Percentiles rank a stretch among this genome's conserved stretches.
These are phyloP conservation scores for Drosophila melanogaster DNA, from an alignment of 1,140 invertebrate species.

Conservation along the genomic window Release_6_plus_ISO1_MT NT_037436.4:16780001-16780500, in stretches of 20 bases:
- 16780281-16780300: slow-evolving; percentile 29
- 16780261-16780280: not conserved
- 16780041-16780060: slow-evolving; percentile 25
- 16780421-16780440: slow-evolving; percentile 32
- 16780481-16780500: slow-evolving; percentile 65
- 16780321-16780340: slow-evolving; percentile 58
- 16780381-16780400: slow-evolving; percentile 20
- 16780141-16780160: slow-evolving; percentile 37
- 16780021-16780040: not conserved
- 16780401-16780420: slow-evolving; percentile 18
- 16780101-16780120: slow-evolving; percentile 13
- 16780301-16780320: slow-evolving; percentile 51
- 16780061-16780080: not conserved
- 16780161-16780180: slow-evolving; percentile 17
- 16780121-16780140: slow-evolving; percentile 21
- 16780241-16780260: not conserved
- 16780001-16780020: not conserved
- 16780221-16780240: not conserved
- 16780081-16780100: not conserved
- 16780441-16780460: slow-evolving; percentile 61
- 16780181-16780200: not conserved
- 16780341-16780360: slow-evolving; percentile 28
- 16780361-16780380: slow-evolving; percentile 14
- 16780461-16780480: slow-evolving; percentile 64
- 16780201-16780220: not conserved